These are phyloP conservation scores for Corapipo altera DNA, from an alignment of 2,113 vertebrate genomes.

Conservation along the genomic window DNA sequence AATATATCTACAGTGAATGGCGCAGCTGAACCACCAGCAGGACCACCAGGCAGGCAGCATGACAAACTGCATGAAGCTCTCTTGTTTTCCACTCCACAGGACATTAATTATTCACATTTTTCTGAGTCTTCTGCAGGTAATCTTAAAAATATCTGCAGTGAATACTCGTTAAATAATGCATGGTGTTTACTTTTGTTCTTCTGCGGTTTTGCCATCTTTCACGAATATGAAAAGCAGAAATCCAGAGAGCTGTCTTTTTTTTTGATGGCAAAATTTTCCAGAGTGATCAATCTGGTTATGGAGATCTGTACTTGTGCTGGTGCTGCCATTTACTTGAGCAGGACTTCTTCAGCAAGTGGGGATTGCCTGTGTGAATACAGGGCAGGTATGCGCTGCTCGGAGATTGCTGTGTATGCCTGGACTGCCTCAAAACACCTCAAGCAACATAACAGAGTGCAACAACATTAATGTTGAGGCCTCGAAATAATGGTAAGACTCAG, in stretches of 20 bases:
- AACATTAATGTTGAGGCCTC: background rate
- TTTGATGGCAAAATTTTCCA: constrained; percentile 7
- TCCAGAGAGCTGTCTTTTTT: background rate
- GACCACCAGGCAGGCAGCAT: background rate
- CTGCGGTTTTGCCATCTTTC: background rate
- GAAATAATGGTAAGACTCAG: background rate
- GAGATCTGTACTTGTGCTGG: background rate
- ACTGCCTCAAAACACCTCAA: fast-evolving
- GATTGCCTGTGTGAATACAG: fast-evolving
- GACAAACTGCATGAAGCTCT: background rate
- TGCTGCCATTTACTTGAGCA: background rate
- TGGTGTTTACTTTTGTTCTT: constrained; percentile 42
- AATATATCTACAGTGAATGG: background rate
- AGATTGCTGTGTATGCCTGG: fast-evolving
- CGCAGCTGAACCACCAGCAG: background rate
- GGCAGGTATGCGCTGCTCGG: background rate
- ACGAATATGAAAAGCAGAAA: constrained; percentile 5
- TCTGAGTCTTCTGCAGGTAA: constrained; percentile 35
- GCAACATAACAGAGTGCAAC: background rate
- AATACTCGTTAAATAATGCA: constrained; percentile 51
- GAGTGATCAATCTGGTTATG: background rate
- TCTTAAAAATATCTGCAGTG: background rate
- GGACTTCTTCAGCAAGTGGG: background rate
- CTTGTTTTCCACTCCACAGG: background rate
- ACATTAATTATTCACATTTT: constrained; percentile 8